Evolutionary conservation across 2,113 vertebrate species (phyloP), one percentile per base, ranked within the genome.

Genomic region (Okapia johnstoni): DNA sequence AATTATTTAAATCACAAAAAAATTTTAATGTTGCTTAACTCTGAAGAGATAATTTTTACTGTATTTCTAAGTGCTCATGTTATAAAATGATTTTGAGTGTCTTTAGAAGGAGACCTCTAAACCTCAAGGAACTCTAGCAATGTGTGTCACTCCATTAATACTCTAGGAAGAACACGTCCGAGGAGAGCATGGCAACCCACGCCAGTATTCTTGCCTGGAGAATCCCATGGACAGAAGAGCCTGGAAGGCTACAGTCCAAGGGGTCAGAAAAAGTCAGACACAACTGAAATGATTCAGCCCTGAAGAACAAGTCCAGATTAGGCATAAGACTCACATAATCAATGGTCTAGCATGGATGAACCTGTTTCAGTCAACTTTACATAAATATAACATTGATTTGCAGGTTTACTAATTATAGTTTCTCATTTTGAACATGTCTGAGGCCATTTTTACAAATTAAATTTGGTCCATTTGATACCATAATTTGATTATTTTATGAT

Each of bases 401-500:
- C 77, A 94, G 85, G 91, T 86, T 93, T 93, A 96, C 89, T 96
- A 94, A 98, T 97, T 96, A 43, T 6, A 52, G 40, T 19, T 93
- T 91, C 90, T 97, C 43, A 73, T 90, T 60, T 85, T 94, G 92
- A 96, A 73, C 92, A 91, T 73, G 50, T 91, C 43, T 81, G 61
- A 93, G n/a, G 54, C 50, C 58, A 21, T 73, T 96, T 63, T 86
- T 85, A 96, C 66, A 92, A 98, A 98, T 97, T 98, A 79, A 96
- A 96, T 97, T 96, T 93, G 40, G 48, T 89, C 40, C 46, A 77
- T 66, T 93, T 94, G 55, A 93, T 91, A 80, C 48, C 85, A 83
- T 97, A 97, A 98, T 97, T 93, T 84, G 57, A 98, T 97, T 97
- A 95, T 95, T 95, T 94, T 30, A 73, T 94, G 86, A 98, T 96